phyloP scores from a whole-genome alignment of 2,888 invertebrate species.

The Eulithis testata region DNA sequence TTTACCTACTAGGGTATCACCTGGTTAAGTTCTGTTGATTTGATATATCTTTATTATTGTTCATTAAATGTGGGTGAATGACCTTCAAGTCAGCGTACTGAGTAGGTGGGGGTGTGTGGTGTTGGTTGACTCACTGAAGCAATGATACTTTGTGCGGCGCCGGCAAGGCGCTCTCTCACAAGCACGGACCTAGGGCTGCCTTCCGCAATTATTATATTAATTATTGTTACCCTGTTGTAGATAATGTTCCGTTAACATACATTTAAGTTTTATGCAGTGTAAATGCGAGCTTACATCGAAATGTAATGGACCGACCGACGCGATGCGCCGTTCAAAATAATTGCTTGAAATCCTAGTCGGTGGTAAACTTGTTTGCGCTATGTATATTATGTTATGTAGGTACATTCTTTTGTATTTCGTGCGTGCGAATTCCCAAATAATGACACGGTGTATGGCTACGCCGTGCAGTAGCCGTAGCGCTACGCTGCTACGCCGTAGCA shows the following conservation, averaged over 20 bases:
- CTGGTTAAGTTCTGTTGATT: no score
- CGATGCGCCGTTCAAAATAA: no score
- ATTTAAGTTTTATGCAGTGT: constrained; percentile 4
- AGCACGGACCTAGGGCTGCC: constrained; percentile 1
- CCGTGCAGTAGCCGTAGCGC: constrained; percentile 11
- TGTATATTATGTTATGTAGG: no score
- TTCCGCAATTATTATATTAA: constrained; percentile 13
- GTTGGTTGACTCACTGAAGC: constrained; percentile 14
- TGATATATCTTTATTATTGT: no score
- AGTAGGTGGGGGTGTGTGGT: background rate
- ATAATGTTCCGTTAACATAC: constrained; percentile 5
- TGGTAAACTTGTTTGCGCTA: no score
- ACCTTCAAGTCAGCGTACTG: no score
- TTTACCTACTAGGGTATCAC: no score
- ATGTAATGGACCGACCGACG: background rate
- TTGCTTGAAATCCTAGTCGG: no score
- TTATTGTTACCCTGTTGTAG: background rate
- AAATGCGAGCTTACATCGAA: constrained; percentile 1
- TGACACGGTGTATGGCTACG: no score
- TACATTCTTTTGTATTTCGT: no score
- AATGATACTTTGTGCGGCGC: constrained; percentile 13
- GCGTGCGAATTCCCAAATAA: no score
- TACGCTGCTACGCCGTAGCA: constrained; percentile 15
- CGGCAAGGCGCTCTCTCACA: background rate
- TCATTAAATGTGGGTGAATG: no score